Evolutionary conservation across 2,888 invertebrate species (phyloP), one percentile per base, ranked within the genome.

Genomic region (Temnothorax unifasciatus): DNA sequence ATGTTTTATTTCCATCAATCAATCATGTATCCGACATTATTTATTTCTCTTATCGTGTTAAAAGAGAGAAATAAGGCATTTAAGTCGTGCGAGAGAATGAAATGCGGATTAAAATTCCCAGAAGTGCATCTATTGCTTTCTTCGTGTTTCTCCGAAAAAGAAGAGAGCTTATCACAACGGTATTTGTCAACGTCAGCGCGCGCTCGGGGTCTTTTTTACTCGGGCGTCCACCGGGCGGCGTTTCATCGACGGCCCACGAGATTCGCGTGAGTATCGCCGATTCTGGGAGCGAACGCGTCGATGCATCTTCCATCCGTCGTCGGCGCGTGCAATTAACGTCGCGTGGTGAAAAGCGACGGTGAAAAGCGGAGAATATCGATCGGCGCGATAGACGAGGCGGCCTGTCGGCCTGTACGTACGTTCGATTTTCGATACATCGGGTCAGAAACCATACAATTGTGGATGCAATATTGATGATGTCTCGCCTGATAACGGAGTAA

Each of bases 341-440:
- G 68, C 77, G 34, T 18, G 64, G 66, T 29, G 52, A 66, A 66
- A 66, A 66, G 64, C 61, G 64, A 64, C 41, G 66, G 41, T n/a
- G 79, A 69, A 47, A 59, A 50, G 79, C 59, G 59, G 13, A 3
- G 25, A 18, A 34, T 71, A 69, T 61, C 59, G 69, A 81, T 81
- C 25, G 38, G 18, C 57, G 41, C 68, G 69, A 21, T 21, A 77
- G 41, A 66, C 54, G 29, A 15, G 44, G 44, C 57, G 59, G 47
- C 59, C 59, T 4, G 69, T n/a, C 52, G 47, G 34, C n/a, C 61
- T 5, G 34, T 34, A 29, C 2, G 25, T 13, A 8, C 38, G 66
- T 81, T 81, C 79, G 71, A 71, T 81, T 81, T 81, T 59, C 79
- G 79, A 81, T 81, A 71, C 59, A 57, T 68, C 71, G 71, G 59